A percentile compares a stretch with the other conserved stretches of the same genome.
Evolutionary conservation across 2,113 vertebrate genomes (phyloP).

Genomic region (Nyctibius bracteatus): DNA sequence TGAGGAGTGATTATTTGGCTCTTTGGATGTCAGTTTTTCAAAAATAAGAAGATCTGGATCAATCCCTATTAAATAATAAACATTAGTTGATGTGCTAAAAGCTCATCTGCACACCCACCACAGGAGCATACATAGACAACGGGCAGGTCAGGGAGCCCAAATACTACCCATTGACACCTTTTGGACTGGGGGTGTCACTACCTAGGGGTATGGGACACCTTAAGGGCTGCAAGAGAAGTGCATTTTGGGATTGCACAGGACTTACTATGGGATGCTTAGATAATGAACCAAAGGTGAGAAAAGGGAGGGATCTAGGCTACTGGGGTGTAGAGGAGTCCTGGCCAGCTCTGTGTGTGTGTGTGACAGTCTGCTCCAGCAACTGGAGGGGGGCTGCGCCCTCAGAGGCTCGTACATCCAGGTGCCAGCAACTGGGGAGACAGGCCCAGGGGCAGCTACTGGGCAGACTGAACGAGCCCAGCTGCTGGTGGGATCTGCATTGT

Average conservation of each 20-base stretch:
- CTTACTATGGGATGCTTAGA: not conserved
- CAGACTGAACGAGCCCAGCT: not conserved
- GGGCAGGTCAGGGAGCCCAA: not conserved
- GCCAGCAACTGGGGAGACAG: not conserved
- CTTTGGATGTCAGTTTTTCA: conserved; percentile 73
- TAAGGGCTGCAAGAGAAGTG: not conserved
- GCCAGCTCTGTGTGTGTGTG: not conserved
- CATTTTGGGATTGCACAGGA: not conserved
- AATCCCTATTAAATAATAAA: conserved; percentile 72
- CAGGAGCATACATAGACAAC: not conserved
- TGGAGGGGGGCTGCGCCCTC: not conserved
- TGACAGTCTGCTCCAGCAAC: not conserved
- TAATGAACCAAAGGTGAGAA: not conserved
- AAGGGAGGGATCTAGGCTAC: not conserved
- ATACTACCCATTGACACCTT: not conserved
- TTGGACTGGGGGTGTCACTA: not conserved
- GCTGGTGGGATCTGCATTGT: not conserved
- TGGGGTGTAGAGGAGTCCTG: not conserved
- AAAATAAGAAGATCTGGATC: conserved; percentile 95
- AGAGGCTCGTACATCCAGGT: not conserved
- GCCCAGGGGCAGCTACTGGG: not conserved
- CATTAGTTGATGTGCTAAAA: not conserved
- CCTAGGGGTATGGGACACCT: not conserved
- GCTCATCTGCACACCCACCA: not conserved
- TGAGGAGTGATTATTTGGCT: conserved; percentile 69